Percentiles rank a stretch among this genome's conserved stretches.
Conservation (phyloP, 1,140 invertebrate genomes). For the Sitobion miscanthi region DNA sequence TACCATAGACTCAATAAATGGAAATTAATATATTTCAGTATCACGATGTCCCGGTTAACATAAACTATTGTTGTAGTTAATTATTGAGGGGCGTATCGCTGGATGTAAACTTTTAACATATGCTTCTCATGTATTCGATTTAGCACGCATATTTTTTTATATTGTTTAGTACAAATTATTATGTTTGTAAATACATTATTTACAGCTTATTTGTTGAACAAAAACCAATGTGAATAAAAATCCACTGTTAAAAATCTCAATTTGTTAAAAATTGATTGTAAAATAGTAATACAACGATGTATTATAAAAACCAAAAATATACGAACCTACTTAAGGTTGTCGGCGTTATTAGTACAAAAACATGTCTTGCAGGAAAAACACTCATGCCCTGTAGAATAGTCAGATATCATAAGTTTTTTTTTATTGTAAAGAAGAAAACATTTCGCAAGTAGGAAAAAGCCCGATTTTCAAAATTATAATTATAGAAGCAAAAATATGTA, state of each 20-base stretch:
- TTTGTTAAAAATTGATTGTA: background rate
- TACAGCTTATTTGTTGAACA: background rate
- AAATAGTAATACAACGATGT: background rate
- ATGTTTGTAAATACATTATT: background rate
- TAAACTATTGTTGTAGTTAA: background rate
- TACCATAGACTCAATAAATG: background rate
- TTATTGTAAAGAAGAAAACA: too few species aligned
- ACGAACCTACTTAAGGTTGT: too few species aligned
- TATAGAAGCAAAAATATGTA: too few species aligned
- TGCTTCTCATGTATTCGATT: background rate
- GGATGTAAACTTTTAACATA: background rate
- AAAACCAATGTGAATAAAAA: too few species aligned
- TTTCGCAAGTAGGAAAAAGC: too few species aligned
- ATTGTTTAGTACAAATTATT: background rate
- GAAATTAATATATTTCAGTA: conserved; percentile 12
- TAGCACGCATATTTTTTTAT: background rate
- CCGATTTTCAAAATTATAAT: too few species aligned
- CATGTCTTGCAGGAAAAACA: too few species aligned
- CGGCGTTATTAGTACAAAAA: too few species aligned
- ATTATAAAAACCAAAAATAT: background rate
- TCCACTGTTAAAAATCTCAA: too few species aligned
- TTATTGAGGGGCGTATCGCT: background rate
- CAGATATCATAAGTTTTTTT: too few species aligned
- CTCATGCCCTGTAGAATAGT: too few species aligned
- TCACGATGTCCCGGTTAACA: background rate